These are phyloP conservation scores for Linyphia triangularis DNA, from an alignment of 2,888 invertebrate species.

Conservation along the genomic window DNA sequence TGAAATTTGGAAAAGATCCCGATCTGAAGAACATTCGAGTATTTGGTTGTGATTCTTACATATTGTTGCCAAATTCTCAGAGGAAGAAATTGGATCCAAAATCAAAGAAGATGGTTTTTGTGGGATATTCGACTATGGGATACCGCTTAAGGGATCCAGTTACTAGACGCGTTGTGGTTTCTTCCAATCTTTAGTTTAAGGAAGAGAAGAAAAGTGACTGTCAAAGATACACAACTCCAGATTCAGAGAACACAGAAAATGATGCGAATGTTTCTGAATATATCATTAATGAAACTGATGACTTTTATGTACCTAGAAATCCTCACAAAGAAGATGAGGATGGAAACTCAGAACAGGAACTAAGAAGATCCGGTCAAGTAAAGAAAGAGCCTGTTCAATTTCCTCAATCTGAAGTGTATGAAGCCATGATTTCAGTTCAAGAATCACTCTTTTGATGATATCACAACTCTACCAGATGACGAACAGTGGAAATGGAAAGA, in stretches of 20 bases:
- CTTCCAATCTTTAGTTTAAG: slow-evolving; percentile 8
- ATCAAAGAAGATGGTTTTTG: neutral
- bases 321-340: no score
- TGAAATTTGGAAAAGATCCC: neutral
- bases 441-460: no score
- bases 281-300: no score
- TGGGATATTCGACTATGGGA: slow-evolving; percentile 28
- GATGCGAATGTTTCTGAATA: neutral
- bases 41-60: slow-evolving; percentile 25
- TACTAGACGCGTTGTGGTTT: neutral
- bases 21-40: neutral
- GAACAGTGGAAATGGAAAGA: no score
- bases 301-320: no score
- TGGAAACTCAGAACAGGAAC: no score
- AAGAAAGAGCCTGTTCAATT: no score
- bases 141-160: neutral
- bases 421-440: no score
- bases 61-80: neutral
- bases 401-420: no score
- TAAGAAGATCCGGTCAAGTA: no score
- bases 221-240: neutral
- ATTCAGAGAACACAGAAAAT: neutral
- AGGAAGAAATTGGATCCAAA: neutral
- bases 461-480: no score
- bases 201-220: slow-evolving; percentile 2